Evolutionary conservation across 2,888 invertebrate species (phyloP), one percentile per base, ranked within the genome.

Genomic region (Zaprionus lineosus): DNA sequence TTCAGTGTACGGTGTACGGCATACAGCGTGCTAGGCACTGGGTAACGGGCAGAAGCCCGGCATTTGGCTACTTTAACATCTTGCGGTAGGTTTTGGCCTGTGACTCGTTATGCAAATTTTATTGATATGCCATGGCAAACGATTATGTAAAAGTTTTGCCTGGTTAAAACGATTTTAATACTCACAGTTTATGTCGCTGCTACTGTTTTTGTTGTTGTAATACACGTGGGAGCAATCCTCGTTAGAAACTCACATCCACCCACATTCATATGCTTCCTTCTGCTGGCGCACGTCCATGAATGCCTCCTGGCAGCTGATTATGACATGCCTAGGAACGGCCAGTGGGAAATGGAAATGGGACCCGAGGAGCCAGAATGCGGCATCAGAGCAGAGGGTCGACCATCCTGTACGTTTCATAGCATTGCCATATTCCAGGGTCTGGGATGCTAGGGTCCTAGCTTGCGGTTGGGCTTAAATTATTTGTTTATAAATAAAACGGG

Each of bases 401-500:
- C n/a, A n/a, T n/a, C n/a, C n/a, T n/a, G n/a, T n/a, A n/a, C n/a
- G n/a, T n/a, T n/a, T n/a, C n/a, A n/a, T n/a, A n/a, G n/a, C n/a
- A n/a, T n/a, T n/a, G n/a, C n/a, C n/a, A n/a, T n/a, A n/a, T n/a
- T n/a, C n/a, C n/a, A n/a, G n/a, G 1, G 1, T 3, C 3, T 3
- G 26, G 11, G n/a, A n/a, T n/a, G n/a, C n/a, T n/a, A 7, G 3
- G 15, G 6, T 12, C 5, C 21, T 21, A 7, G 8, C 1, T 18
- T 29, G 19, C 9, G 1, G 15, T 33, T 24, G 16, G 6, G 33
- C 64, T 73, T 70, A 61, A 68, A 67, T 78, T 73, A 66, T 73
- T 83, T 78, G 81, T 66, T 76, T 79, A 79, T 72, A 79, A 83
- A 79, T 76, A 76, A 67, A 71, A 53, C 63, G 67, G 60, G 58